Evolutionary conservation across 2,888 invertebrate genomes (phyloP).

Genomic region (Ptychoptera albimana): DNA sequence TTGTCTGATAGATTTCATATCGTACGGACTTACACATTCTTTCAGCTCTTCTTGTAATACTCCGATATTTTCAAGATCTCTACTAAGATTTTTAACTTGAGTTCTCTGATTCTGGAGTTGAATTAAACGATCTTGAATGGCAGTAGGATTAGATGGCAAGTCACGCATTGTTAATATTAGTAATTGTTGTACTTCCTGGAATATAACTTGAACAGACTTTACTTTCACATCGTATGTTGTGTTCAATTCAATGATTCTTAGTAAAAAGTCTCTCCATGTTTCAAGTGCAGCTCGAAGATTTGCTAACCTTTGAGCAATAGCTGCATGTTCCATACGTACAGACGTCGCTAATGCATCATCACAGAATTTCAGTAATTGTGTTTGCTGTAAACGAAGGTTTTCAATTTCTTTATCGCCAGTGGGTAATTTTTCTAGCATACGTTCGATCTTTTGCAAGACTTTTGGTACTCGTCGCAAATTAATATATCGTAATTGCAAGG

Average conservation of each 20-base stretch:
- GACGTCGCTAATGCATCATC: conserved; percentile 64
- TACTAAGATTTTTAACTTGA: conserved; percentile 29
- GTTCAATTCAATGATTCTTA: conserved; percentile 46
- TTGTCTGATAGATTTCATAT: conserved; percentile 66
- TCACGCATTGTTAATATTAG: conserved; percentile 40
- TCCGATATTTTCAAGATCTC: conserved; percentile 52
- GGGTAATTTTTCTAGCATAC: conserved; percentile 49
- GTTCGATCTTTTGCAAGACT: conserved; percentile 49
- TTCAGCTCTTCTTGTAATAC: conserved; percentile 67
- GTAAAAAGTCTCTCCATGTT: conserved; percentile 64
- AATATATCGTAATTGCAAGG: conserved; percentile 63
- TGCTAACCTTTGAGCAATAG: conserved; percentile 57
- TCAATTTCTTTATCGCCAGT: conserved; percentile 49
- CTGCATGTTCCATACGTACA: conserved; percentile 65
- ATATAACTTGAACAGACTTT: conserved; percentile 40
- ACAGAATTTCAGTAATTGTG: conserved; percentile 47
- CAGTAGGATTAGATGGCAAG: conserved; percentile 40
- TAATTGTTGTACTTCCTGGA: conserved; percentile 45
- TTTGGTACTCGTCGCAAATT: conserved; percentile 61
- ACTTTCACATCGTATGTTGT: conserved; percentile 47
- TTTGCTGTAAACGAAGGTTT: conserved; percentile 46
- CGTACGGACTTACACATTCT: conserved; percentile 68
- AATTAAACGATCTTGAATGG: conserved; percentile 46
- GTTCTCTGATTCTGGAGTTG: conserved; percentile 43
- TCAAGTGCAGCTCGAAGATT: conserved; percentile 65